Base-by-base conservation (phyloP, 2,113 vertebrate genomes). In the Penelope pileata region DNA sequence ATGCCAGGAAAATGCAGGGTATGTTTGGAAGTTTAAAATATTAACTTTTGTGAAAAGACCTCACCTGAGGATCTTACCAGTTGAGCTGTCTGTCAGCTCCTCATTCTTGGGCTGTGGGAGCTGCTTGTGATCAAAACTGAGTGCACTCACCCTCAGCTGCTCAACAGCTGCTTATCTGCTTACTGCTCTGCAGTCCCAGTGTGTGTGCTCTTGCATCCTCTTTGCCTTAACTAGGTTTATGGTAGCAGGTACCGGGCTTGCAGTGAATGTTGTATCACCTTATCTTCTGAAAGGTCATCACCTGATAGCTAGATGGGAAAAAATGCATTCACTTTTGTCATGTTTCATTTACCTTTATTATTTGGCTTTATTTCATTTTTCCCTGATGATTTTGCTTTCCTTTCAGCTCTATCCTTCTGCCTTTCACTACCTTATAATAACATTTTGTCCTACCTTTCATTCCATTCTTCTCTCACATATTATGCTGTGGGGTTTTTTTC, bases 391-490 rank as follows among this genome's bases (percentile, higher is more conserved):
- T 81, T 75, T 78, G 7, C 30, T 56, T 67, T 56, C 29, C 83
- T 75, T 77, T 82, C 3, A 45, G 56, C 7, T 91, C 30, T 88
- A 8, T 13, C 80, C 40, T 43, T 66, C n/a, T 84, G 32, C 36
- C 26, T 54, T 74, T 34, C 81, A 12, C 9, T 66, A 3, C n/a
- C 7, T 53, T 63, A 19, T 7, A 77, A 34, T 27, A 85, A 50
- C 1, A 43, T 73, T 75, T 59, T 68, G 2, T 10, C 10, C 13
- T 56, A 32, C 9, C 24, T 45, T 88, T 59, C 8, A 10, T 40
- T 53, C 21, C 0, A 0, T 53, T 86, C 34, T 76, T 73, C 16
- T 74, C 1, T 1, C 3, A 6, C 6, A 6, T 45, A 18, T 27
- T 59, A 6, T 24, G 11, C 4, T 18, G 10, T 40, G 8, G 17